A percentile compares a stretch with the other conserved stretches of the same genome.
These are phyloP conservation scores for Calcarius ornatus DNA, from an alignment of 2,113 vertebrate species.

Conservation along the genomic window DNA sequence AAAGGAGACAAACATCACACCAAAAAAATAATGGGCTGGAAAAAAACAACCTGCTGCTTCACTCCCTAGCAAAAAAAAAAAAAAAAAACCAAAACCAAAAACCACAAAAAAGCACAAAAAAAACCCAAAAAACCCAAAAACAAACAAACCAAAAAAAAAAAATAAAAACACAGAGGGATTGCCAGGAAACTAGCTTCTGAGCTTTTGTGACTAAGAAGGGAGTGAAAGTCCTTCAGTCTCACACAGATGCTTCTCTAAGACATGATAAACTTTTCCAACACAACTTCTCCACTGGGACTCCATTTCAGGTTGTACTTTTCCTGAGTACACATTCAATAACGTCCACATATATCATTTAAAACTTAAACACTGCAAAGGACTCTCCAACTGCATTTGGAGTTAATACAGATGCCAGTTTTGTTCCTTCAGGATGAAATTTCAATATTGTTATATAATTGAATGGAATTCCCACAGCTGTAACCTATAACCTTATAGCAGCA, in stretches of 20 bases:
- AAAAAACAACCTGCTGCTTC: not conserved
- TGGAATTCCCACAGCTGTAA: not conserved
- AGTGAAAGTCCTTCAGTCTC: not conserved
- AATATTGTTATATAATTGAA: not conserved
- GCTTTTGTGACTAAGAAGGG: not conserved
- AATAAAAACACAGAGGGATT: fast-evolving
- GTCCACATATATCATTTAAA: not conserved
- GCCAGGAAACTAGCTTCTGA: not conserved
- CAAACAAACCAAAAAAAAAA: no score
- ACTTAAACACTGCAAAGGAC: not conserved
- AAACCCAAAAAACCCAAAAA: no score
- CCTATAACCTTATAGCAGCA: not conserved
- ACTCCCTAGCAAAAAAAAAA: fast-evolving
- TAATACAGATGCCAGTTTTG: not conserved
- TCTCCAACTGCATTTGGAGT: not conserved
- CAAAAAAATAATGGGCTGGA: no score
- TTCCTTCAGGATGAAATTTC: not conserved
- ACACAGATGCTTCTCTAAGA: not conserved
- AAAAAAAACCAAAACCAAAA: no score
- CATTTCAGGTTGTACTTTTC: not conserved
- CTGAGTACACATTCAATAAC: not conserved
- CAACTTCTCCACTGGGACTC: not conserved
- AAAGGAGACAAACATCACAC: not conserved
- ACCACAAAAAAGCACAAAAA: no score
- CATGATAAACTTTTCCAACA: not conserved